These are phyloP conservation scores for Epinephelus fuscoguttatus DNA, from an alignment of 2,113 vertebrate genomes.

Conservation along the genomic window DNA sequence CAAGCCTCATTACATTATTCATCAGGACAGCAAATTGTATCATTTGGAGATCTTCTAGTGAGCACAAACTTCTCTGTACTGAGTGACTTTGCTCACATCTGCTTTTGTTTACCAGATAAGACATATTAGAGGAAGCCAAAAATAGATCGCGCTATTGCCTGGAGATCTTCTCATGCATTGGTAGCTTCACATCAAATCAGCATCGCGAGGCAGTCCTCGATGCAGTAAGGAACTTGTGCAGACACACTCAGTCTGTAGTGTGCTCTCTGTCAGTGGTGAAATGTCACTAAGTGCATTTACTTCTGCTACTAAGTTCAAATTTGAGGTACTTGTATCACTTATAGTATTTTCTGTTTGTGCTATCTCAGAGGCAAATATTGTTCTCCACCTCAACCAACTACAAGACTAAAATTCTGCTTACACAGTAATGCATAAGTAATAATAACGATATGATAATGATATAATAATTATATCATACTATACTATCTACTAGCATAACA, in stretches of 20 bases:
- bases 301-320: not conserved
- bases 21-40: conserved; percentile 45
- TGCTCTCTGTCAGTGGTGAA: not conserved
- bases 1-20: conserved; percentile 62
- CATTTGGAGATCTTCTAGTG: conserved; percentile 32
- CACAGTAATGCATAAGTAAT: too few species aligned
- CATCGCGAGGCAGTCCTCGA: conserved; percentile 47
- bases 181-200: conserved; percentile 45
- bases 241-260: not conserved
- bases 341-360: not conserved
- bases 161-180: conserved; percentile 47
- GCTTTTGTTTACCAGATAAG: conserved; percentile 61
- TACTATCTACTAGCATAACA: too few species aligned
- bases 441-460: too few species aligned
- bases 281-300: not conserved
- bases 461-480: too few species aligned
- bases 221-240: conserved; percentile 29
- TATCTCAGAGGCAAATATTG: not conserved
- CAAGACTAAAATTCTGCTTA: too few species aligned
- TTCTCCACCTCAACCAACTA: too few species aligned
- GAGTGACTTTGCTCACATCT: conserved; percentile 54
- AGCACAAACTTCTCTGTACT: conserved; percentile 35
- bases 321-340: not conserved
- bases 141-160: conserved; percentile 68
- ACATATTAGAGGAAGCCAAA: conserved; percentile 52